Evolutionary conservation across 2,888 invertebrate genomes (phyloP).

Genomic region (Polyploca ridens): DNA sequence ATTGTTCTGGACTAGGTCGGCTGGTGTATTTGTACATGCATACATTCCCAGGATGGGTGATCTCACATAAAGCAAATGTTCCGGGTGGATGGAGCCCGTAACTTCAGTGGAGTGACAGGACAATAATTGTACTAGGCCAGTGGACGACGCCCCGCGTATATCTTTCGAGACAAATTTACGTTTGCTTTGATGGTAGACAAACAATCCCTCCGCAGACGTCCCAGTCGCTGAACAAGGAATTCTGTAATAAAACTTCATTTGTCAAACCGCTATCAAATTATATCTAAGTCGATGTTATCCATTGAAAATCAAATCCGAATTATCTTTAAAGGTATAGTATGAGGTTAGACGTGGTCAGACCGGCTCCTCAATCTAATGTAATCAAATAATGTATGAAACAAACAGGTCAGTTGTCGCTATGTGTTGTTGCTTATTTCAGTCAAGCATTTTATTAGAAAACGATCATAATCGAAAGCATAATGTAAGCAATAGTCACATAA

Average conservation of each 20-base stretch:
- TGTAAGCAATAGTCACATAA: conserved; percentile 14
- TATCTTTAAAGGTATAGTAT: conserved; percentile 16
- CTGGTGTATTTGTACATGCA: conserved; percentile 21
- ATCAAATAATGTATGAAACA: conserved; percentile 13
- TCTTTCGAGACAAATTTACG: conserved; percentile 74
- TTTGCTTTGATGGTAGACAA: conserved; percentile 66
- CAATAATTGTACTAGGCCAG: conserved; percentile 74
- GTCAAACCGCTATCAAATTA: conserved; percentile 48
- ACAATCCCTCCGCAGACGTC: conserved; percentile 58
- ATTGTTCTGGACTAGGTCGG: neutral
- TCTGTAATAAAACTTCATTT: conserved; percentile 63
- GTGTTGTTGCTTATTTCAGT: conserved; percentile 9
- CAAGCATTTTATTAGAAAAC: conserved; percentile 9
- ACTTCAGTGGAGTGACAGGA: conserved; percentile 76
- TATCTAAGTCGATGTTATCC: conserved; percentile 38
- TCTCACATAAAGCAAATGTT: conserved; percentile 70
- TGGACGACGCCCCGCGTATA: conserved; percentile 61
- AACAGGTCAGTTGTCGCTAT: conserved; percentile 6
- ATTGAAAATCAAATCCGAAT: conserved; percentile 23
- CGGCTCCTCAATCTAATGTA: conserved; percentile 13
- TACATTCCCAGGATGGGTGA: conserved; percentile 56
- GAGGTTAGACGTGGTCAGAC: conserved; percentile 11
- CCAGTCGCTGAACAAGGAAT: conserved; percentile 47
- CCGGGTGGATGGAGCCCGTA: conserved; percentile 64
- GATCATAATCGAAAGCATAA: neutral